Conservation (phyloP, 2,797 vertebrate species). For the Rhinogobio ventralis region DNA sequence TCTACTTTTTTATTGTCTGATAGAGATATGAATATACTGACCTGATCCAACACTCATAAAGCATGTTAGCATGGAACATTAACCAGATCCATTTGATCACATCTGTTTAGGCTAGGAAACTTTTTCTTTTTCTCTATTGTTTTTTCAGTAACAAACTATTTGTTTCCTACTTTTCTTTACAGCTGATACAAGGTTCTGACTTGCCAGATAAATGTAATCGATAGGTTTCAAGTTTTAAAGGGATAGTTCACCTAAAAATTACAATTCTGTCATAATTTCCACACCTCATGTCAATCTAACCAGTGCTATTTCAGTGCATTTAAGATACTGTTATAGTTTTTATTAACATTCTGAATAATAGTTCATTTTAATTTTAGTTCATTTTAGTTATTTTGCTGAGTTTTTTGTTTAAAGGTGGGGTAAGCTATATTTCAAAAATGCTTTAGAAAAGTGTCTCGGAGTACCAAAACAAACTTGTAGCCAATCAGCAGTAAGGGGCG, state of each 20-base stretch:
- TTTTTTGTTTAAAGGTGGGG: too few species aligned
- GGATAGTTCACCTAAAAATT: too few species aligned
- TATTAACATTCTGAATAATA: too few species aligned
- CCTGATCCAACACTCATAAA: background rate
- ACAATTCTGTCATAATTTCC: background rate
- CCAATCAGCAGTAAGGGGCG: too few species aligned
- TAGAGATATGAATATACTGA: background rate
- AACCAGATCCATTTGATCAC: background rate
- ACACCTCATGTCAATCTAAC: background rate
- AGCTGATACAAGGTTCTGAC: background rate
- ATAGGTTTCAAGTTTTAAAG: background rate
- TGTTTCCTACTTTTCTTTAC: background rate
- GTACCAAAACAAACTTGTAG: too few species aligned
- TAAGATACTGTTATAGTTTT: too few species aligned
- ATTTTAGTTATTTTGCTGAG: background rate
- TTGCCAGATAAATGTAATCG: background rate
- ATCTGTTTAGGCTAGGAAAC: constrained; percentile 1
- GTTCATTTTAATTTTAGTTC: background rate
- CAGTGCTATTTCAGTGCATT: too few species aligned
- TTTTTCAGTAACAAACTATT: background rate
- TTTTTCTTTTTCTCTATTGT: background rate
- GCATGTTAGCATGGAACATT: constrained; percentile 1
- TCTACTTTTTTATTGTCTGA: background rate
- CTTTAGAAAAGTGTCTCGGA: too few species aligned
- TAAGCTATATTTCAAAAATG: too few species aligned